Conservation (phyloP, 2,797 vertebrate genomes). For the Triplophysa yarkandensis region DNA sequence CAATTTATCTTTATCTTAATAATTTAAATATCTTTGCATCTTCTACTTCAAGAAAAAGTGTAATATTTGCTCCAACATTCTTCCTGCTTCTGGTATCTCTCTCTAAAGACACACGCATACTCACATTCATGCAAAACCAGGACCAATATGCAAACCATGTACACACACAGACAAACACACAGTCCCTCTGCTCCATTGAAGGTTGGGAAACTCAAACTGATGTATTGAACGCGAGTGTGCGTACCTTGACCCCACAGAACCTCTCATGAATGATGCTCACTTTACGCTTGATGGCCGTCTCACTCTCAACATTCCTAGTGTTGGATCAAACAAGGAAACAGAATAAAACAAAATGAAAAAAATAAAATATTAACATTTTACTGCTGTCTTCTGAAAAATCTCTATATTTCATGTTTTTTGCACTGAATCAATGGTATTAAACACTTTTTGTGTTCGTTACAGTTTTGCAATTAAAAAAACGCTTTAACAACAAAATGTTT, state of each 20-base stretch:
- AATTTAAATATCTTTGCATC: too few species aligned
- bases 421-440: too few species aligned
- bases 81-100: too few species aligned
- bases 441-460: too few species aligned
- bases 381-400: too few species aligned
- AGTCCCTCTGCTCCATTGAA: not conserved
- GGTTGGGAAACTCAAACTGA: slow-evolving; percentile 29
- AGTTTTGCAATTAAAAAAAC: too few species aligned
- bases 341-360: not conserved
- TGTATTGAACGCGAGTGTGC: slow-evolving; percentile 24
- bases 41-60: too few species aligned
- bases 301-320: slow-evolving; percentile 76
- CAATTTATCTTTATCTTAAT: too few species aligned
- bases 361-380: not conserved
- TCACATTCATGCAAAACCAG: slow-evolving; percentile 31
- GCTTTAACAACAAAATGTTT: too few species aligned
- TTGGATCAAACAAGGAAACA: slow-evolving; percentile 4
- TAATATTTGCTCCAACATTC: too few species aligned
- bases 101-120: slow-evolving; percentile 31
- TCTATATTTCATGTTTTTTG: too few species aligned
- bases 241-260: slow-evolving; percentile 75
- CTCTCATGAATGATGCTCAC: slow-evolving; percentile 74
- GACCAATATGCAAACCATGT: slow-evolving; percentile 18
- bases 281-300: slow-evolving; percentile 74
- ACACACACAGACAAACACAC: slow-evolving; percentile 3